Evolutionary conservation across 1,140 invertebrate genomes (phyloP).

Genomic region (Cydia splendana): DNA sequence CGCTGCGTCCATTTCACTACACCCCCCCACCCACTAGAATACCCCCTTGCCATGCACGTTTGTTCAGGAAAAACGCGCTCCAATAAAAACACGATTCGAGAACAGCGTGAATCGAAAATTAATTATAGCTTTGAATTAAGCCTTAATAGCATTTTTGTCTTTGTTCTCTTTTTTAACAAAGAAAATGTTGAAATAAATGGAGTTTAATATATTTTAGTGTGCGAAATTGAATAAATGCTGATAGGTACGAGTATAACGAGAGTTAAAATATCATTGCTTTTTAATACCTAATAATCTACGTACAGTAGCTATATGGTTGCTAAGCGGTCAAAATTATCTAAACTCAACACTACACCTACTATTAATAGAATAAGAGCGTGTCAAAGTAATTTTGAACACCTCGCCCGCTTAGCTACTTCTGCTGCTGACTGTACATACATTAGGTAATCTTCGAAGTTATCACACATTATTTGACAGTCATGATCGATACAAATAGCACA

Average conservation of each 20-base stretch:
- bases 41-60: conserved; percentile 48
- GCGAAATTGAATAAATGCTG: neutral
- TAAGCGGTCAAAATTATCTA: too few species aligned
- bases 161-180: conserved; percentile 32
- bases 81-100: conserved; percentile 53
- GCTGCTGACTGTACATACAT: too few species aligned
- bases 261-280: too few species aligned
- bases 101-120: conserved; percentile 63
- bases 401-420: too few species aligned
- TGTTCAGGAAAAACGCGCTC: conserved; percentile 56
- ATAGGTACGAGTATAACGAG: neutral
- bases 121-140: conserved; percentile 55
- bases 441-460: too few species aligned
- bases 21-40: conserved; percentile 34
- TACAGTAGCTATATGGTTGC: too few species aligned
- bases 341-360: too few species aligned
- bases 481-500: too few species aligned
- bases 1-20: conserved; percentile 50
- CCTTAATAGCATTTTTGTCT: conserved; percentile 36
- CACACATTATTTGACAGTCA: too few species aligned
- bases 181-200: conserved; percentile 19
- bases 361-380: too few species aligned
- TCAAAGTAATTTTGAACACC: too few species aligned
- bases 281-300: too few species aligned
- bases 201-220: neutral